These are phyloP conservation scores for Catharus ustulatus DNA, from an alignment of 2,797 vertebrate species.

Conservation along the genomic window DNA sequence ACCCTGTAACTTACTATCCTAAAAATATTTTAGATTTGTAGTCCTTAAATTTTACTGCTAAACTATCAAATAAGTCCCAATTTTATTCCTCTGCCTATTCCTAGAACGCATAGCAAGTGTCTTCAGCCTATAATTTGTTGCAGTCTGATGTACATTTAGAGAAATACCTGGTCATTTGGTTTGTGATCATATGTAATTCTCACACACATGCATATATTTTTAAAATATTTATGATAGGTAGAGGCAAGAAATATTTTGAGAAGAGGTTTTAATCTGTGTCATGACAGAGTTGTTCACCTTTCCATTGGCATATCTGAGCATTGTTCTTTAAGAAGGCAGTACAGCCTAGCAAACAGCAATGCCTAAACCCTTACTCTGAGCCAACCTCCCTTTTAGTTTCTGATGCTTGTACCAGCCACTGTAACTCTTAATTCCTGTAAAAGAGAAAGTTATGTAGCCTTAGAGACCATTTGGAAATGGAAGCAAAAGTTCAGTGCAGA, in stretches of 20 bases:
- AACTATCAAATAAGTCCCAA: not conserved
- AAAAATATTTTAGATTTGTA: not conserved
- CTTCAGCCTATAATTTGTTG: not conserved
- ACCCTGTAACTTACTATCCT: not conserved
- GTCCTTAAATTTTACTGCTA: not conserved
- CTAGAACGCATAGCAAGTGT: not conserved
- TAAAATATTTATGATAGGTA: not conserved
- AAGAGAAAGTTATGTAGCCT: not conserved
- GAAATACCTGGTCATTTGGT: not conserved
- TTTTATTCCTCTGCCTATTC: not conserved
- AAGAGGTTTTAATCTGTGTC: not conserved
- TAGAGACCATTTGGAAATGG: not conserved
- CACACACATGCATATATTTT: not conserved
- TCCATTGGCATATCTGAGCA: not conserved
- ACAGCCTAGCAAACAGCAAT: not conserved
- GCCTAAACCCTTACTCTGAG: not conserved
- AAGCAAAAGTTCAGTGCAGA: not conserved
- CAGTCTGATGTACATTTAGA: not conserved
- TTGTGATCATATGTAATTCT: not conserved
- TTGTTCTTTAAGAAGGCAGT: not conserved
- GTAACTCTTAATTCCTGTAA: not conserved
- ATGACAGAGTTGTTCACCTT: not conserved
- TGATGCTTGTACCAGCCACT: not conserved
- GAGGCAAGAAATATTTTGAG: not conserved
- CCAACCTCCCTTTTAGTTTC: not conserved